Base-by-base conservation (phyloP, 2,113 vertebrate species). In the Chaetorhynchus papuensis region DNA sequence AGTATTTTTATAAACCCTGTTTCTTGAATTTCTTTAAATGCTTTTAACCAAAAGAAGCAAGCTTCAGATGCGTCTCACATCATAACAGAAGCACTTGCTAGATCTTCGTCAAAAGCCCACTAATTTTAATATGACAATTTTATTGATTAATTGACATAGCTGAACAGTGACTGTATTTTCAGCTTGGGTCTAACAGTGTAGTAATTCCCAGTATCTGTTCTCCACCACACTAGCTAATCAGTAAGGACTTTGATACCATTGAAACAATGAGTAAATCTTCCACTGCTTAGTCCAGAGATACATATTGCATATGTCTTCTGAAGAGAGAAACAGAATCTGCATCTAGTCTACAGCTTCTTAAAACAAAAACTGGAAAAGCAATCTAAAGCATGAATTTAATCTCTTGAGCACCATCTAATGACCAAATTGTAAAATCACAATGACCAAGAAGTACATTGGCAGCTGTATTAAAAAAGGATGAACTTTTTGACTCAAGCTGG, bases 321-420 rank as follows among this genome's bases (percentile, higher is more conserved):
- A 84, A 72, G 44, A 64, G 54, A 77, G 19, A 93, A 74, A 68
- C 5, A 53, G 22, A 50, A 85, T 53, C n/a, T 45, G 6, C 31
- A 17, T 33, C 47, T 65, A 63, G 6, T 35, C 44, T 65, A 22
- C 5, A 61, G 20, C 8, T 35, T 72, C 61, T 61, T 61, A 69
- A 91, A 87, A 81, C 22, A 57, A 83, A 74, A 89, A 22, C 21
- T 69, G 42, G 18, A 50, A 90, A 80, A 50, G 44, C 41, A 39
- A 74, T 13, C 30, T 37, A 33, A 77, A 65, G 42, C 11, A 3
- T 70, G 79, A 87, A 93, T 83, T 88, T 74, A 93, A 92, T 94
- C 91, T 96, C 95, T 94, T 94, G 89, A 96, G 95, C 95, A 94
- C 95, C 94, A 96, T 77, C 95, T 97, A 96, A 95, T 86, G 94